Evolutionary conservation across 2,797 vertebrate genomes (phyloP), one percentile per base, ranked within the genome.

Genomic region (Synaphobranchus kaupii): DNA sequence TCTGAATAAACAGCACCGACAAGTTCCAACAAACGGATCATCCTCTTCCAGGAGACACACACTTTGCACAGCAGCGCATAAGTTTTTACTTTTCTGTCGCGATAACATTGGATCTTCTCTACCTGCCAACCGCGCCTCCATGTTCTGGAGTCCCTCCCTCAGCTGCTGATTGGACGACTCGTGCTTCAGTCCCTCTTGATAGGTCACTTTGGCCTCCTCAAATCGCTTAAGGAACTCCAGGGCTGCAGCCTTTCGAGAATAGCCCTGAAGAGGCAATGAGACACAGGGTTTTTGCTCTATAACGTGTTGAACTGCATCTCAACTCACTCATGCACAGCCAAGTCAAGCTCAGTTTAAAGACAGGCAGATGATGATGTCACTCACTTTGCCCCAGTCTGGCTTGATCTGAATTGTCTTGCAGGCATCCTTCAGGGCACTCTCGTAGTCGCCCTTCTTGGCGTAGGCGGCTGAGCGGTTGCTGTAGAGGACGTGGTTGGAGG

Each of bases 371-470:
- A 48, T 0, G 39, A 50, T 10, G 52, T 86, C 58, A 82, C 93
- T 91, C 60, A 99, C 98, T 96, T 99, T 99, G 90, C 97, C 98
- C 98, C 98, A 99, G 90, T 99, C 97, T 0, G 98, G 97, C 88
- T 98, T 98, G 39, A 99, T 94, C 94, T 98, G 97, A 50, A 99
- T 95, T 0, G 98, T 99, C 90, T 97, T 97, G 91, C 96, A 97
- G 81, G 97, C 98, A 0, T 99, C 98, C 88, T 98, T 96, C 0
- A 98, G 95, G 10, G 98, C 98, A 7, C 94, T 96, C 90, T 95
- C 91, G 85, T 98, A 97, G 85, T 95, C 97, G 0, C 97, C 97
- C 86, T 97, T 98, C 86, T 97, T 97, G 87, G 96, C 95, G 1
- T 95, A 93, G 47, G 96, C 96, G 80, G 96, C 96, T 0, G 96